Evolutionary conservation across 2,797 vertebrate genomes (phyloP), one percentile per base, ranked within the genome.

Genomic region (Capromys pilorides): DNA sequence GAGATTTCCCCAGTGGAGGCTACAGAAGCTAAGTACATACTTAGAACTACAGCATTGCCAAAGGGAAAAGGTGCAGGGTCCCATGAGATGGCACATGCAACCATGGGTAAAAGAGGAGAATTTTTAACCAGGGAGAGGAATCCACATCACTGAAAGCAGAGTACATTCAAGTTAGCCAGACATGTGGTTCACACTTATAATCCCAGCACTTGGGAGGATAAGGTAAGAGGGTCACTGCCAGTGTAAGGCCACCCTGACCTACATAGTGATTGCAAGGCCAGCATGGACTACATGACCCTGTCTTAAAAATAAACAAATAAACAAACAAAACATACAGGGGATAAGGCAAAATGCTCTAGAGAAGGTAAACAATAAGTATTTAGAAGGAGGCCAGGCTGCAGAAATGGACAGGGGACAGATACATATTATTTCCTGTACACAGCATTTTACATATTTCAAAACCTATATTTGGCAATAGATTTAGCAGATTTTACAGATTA

Each of bases 81-180:
- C 21, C 2, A 61, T 1, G 31, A 26, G 16, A 79, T 54, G 66
- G 28, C 6, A 59, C 62, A 33, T 13, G 1, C 16, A 21, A 64
- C 6, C 33, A n/a, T 45, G 67, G n/a, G 61, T 3, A 36, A 45
- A 86, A 36, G 16, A 39, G 57, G 26, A 64, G 39, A 49, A 4
- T 71, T n/a, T 36, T 73, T n/a, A 28, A 11, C 22, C 18, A 88
- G 11, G 6, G 26, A 28, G 22, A 64, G n/a, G 3, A 51, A 31
- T 1, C 13, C 14, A 13, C 0, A 4, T 0, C 22, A 66, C 36
- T 45, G 0, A 3, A 28, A 22, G 16, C 36, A 66, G 26, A 26
- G 10, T 8, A 62, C 39, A 6, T 64, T 94, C 26, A 81, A 64
- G 41, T 41, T 0, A 16, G 7, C 33, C 31, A 2, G 33, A 18